Conservation (phyloP, 2,113 vertebrate genomes). For the Anhinga rufa region DNA sequence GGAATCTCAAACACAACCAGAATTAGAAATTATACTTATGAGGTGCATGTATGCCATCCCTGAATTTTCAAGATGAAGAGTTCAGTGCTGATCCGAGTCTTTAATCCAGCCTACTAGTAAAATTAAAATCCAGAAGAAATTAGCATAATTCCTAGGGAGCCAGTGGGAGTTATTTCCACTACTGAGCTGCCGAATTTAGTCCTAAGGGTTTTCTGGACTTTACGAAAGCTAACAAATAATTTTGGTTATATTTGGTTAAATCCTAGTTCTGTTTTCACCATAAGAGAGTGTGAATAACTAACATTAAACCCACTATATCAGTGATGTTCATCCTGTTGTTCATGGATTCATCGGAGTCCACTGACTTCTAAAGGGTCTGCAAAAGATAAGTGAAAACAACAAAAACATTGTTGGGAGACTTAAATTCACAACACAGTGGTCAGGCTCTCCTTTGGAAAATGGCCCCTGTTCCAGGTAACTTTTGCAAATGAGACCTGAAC, state of each 20-base stretch:
- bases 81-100: not conserved
- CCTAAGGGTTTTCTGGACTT: not conserved
- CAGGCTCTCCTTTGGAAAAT: not conserved
- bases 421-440: not conserved
- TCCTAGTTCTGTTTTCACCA: not conserved
- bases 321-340: not conserved
- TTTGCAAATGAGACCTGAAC: not conserved
- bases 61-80: not conserved
- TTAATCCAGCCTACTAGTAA: not conserved
- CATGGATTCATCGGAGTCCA: not conserved
- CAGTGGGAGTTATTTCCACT: not conserved
- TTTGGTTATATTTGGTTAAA: not conserved
- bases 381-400: not conserved
- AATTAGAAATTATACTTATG: not conserved
- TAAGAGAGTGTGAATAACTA: not conserved
- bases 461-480: not conserved
- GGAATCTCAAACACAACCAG: not conserved
- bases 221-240: not conserved
- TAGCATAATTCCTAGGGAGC: not conserved
- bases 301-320: not conserved
- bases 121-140: not conserved
- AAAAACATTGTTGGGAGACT: not conserved
- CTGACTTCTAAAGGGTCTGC: not conserved
- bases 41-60: not conserved
- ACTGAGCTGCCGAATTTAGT: not conserved